Conservation (phyloP, 2,113 vertebrate genomes). For the Dasyurus viverrinus region DNA sequence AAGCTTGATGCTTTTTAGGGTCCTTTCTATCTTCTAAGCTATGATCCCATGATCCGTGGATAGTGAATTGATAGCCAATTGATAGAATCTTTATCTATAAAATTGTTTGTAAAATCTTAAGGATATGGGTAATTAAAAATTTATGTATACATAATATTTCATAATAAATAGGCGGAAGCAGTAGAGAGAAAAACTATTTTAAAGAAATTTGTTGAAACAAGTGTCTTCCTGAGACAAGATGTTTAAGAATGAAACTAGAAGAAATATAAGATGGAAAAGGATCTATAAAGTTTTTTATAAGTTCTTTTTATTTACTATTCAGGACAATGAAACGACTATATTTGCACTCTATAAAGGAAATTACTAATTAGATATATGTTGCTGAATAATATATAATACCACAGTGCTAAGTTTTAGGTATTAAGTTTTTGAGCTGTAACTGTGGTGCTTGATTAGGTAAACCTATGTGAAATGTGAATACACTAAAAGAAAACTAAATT, state of each 20-base stretch:
- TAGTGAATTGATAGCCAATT: background rate
- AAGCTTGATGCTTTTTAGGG: background rate
- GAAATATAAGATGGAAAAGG: background rate
- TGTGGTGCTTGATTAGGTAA: background rate
- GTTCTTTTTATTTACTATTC: background rate
- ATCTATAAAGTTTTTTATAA: background rate
- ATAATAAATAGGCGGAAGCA: background rate
- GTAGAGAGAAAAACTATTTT: background rate
- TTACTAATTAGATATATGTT: slow-evolving; percentile 28
- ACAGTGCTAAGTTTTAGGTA: slow-evolving; percentile 5
- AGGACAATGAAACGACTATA: background rate
- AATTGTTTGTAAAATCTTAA: background rate
- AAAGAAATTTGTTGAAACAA: background rate
- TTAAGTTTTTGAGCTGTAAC: background rate
- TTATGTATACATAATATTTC: background rate
- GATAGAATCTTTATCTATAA: background rate
- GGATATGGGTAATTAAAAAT: background rate
- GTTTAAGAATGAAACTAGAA: background rate
- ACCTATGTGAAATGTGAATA: background rate
- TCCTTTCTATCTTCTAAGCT: background rate
- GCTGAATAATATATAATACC: slow-evolving; percentile 4
- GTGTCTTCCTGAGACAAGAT: background rate
- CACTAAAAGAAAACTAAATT: background rate
- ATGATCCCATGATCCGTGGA: background rate
- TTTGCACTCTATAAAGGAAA: background rate